These are phyloP conservation scores for Bubo blakistoni DNA, from an alignment of 2,113 vertebrate genomes.

Conservation along the genomic window DNA sequence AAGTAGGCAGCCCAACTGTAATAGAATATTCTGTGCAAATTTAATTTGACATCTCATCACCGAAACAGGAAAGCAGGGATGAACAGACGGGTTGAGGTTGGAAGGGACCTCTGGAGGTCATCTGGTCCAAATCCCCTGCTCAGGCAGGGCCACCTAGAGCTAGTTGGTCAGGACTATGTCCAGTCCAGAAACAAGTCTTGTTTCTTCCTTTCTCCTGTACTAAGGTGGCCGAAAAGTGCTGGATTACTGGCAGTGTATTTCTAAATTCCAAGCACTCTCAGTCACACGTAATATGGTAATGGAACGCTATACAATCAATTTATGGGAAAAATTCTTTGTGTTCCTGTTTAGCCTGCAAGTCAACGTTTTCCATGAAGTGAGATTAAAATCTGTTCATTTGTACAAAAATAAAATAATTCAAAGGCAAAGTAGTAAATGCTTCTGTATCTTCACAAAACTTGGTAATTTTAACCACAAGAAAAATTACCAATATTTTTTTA, in stretches of 20 bases:
- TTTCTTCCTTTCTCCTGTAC: not conserved
- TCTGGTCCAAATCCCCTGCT: not conserved
- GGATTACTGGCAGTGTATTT: not conserved
- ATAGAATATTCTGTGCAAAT: not conserved
- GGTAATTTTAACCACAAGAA: not conserved
- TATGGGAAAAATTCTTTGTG: not conserved
- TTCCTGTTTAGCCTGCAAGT: not conserved
- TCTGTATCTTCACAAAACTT: not conserved
- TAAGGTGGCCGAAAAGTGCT: not conserved
- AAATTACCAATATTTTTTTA: not conserved
- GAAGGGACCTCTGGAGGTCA: not conserved
- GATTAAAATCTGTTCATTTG: not conserved
- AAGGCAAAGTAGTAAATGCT: not conserved
- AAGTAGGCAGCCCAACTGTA: not conserved
- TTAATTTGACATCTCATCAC: not conserved
- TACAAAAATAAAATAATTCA: not conserved
- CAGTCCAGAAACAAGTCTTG: not conserved
- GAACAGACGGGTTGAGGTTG: not conserved
- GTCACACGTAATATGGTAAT: not conserved
- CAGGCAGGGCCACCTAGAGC: not conserved
- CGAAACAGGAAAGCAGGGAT: not conserved
- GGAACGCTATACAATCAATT: not conserved
- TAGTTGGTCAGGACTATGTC: not conserved
- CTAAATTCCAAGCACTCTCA: not conserved
- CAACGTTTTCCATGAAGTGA: not conserved